Conservation (phyloP, 2,113 vertebrate species). For the Eretmochelys imbricata region DNA sequence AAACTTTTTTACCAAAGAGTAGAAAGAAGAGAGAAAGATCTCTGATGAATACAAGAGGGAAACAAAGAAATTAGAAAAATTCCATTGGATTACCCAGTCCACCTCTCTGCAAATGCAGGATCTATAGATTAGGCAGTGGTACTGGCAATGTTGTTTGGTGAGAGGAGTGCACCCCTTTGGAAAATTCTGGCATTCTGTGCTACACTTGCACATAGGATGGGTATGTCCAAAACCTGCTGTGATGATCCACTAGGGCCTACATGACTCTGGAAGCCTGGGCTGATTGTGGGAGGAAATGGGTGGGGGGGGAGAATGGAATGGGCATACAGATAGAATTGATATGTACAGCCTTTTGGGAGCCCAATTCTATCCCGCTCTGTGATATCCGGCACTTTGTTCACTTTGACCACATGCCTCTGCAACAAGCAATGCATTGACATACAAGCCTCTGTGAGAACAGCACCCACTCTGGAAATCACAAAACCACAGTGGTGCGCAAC, state of each 20-base stretch:
- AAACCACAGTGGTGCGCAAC: fast-evolving
- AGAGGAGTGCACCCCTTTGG: not conserved
- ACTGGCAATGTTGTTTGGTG: not conserved
- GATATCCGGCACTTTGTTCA: not conserved
- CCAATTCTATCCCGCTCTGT: not conserved
- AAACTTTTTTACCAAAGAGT: not conserved
- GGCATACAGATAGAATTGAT: not conserved
- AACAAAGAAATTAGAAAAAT: not conserved
- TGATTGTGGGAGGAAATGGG: not conserved
- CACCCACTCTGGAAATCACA: fast-evolving
- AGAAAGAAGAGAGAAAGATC: not conserved
- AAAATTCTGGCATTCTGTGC: not conserved
- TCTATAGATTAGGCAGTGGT: not conserved
- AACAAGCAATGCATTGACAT: not conserved
- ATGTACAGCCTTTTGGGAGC: not conserved
- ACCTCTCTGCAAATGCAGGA: not conserved
- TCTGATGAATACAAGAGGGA: not conserved
- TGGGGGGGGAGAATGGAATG: not conserved
- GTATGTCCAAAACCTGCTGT: not conserved
- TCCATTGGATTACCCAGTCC: not conserved
- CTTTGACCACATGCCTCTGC: not conserved
- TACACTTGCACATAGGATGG: not conserved
- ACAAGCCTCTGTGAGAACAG: not conserved
- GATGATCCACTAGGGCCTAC: not conserved
- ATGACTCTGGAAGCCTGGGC: not conserved